Base-by-base conservation (phyloP, 2,888 invertebrate species). In the Agrochola lota region DNA sequence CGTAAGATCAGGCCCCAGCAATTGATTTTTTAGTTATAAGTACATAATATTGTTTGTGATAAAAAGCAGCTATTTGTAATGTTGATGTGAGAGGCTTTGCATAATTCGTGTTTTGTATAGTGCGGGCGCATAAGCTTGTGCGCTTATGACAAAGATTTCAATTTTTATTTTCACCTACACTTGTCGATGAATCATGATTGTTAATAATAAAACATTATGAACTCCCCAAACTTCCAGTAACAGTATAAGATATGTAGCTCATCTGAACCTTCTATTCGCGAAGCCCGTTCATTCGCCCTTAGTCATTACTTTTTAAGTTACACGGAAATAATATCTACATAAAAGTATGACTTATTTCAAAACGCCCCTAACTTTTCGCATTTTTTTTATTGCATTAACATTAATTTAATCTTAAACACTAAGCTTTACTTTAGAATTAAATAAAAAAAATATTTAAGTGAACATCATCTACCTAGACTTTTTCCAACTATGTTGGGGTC, bases 261-360 rank as follows among this genome's bases (percentile, higher is more conserved):
- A 76, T 30, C 43, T 64, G 70, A 43, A 74, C 62, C 40, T 77
- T 76, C 40, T 77, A 77, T 70, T 70, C 67, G 78, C 69, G 80
- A 71, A 83, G 64, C 73, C 73, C 67, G 46, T 71, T 71, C 35
- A 72, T 78, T 86, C 74, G 67, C 75, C 35, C 67, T 86, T 78
- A 84, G 87, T 85, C 87, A 85, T 64, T 87, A 87, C 68, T 62
- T 84, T 72, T 59, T 86, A 86, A 78, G 77, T 80, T 78, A 76
- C 63, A 79, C 64, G 9, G 9, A 67, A 78, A 67, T 75, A 83
- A 75, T 63, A 62, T 64, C 67, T 64, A 77, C 64, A 40, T 69
- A 43, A 57, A 71, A 23, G 43, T 68, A 20, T 49, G 15, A n/a
- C 35, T 67, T 71, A 57, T 20, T 76, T 46, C 8, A 63, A 63